Conservation (phyloP, 2,888 invertebrate genomes). For the Pimpla rufipes region DNA sequence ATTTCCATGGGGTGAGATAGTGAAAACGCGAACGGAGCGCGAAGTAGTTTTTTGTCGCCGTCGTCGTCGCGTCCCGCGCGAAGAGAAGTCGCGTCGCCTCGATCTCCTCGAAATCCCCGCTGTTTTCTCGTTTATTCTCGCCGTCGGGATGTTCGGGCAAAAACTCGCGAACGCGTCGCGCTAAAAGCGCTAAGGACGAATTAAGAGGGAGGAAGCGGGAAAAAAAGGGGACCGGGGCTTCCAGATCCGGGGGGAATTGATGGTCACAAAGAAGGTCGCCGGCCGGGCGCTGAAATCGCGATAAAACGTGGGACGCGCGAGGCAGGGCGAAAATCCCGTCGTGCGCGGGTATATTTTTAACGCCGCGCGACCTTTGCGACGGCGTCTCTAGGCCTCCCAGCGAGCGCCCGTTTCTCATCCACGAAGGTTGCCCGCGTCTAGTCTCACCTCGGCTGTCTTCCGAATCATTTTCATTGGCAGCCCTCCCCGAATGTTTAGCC, state of each 20-base stretch:
- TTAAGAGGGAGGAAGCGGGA: neutral
- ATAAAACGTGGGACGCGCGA: conserved; percentile 3
- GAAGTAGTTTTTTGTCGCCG: conserved; percentile 47
- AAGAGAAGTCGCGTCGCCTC: conserved; percentile 35
- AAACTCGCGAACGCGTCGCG: too few relatives aligned
- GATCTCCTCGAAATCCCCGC: neutral
- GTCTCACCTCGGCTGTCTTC: neutral
- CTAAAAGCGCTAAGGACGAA: too few relatives aligned
- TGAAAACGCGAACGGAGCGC: conserved; percentile 31
- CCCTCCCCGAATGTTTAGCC: too few relatives aligned
- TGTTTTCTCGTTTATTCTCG: neutral
- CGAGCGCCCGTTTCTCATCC: conserved; percentile 23
- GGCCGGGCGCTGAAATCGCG: conserved; percentile 29
- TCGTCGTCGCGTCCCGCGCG: conserved; percentile 48
- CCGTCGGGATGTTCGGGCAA: too few relatives aligned
- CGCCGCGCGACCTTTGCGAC: conserved; percentile 57
- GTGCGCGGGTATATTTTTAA: conserved; percentile 63
- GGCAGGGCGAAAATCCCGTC: conserved; percentile 41
- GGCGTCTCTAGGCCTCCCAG: conserved; percentile 28
- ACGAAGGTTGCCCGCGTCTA: conserved; percentile 7
- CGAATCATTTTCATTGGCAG: conserved; percentile 11
- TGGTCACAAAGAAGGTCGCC: neutral
- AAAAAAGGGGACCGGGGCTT: too few relatives aligned
- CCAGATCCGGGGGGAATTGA: neutral
- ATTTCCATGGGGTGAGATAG: too few relatives aligned